Conservation (phyloP, 2,888 invertebrate species). For the Calliphora vomitoria region DNA sequence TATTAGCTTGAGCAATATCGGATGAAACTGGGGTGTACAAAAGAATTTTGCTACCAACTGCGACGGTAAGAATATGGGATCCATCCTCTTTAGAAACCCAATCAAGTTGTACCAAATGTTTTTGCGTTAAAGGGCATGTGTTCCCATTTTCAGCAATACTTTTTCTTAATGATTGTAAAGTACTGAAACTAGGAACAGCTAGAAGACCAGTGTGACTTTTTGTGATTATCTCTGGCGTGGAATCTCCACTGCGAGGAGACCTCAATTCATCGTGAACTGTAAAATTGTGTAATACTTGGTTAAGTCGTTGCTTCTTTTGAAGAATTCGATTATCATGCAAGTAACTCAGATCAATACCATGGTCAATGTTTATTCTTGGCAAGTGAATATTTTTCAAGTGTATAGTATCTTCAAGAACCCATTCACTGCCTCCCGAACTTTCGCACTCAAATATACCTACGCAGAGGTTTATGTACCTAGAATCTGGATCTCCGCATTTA, state of each 20-base stretch:
- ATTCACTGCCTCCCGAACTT: constrained; percentile 97
- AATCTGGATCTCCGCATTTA: constrained; percentile 89
- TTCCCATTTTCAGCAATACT: constrained; percentile 96
- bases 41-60: constrained; percentile 96
- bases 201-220: constrained; percentile 85
- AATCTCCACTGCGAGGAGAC: constrained; percentile 86
- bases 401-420: constrained; percentile 98
- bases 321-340: constrained; percentile 91
- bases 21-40: constrained; percentile 97
- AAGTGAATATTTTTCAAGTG: constrained; percentile 96
- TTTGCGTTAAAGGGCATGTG: constrained; percentile 95
- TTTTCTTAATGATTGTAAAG: constrained; percentile 93
- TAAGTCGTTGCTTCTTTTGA: constrained; percentile 92
- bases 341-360: constrained; percentile 93
- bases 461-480: constrained; percentile 94
- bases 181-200: constrained; percentile 96
- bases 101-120: constrained; percentile 97
- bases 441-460: constrained; percentile 99
- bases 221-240: constrained; percentile 82
- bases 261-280: constrained; percentile 91
- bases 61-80: constrained; percentile 98
- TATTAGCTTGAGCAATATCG: constrained; percentile 96
- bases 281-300: constrained; percentile 92
- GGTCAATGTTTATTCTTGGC: constrained; percentile 92
- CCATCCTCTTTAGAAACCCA: constrained; percentile 99